Evolutionary conservation across 2,888 invertebrate genomes (phyloP), one percentile per base, ranked within the genome.

Genomic region (Opisthograptis luteolata): DNA sequence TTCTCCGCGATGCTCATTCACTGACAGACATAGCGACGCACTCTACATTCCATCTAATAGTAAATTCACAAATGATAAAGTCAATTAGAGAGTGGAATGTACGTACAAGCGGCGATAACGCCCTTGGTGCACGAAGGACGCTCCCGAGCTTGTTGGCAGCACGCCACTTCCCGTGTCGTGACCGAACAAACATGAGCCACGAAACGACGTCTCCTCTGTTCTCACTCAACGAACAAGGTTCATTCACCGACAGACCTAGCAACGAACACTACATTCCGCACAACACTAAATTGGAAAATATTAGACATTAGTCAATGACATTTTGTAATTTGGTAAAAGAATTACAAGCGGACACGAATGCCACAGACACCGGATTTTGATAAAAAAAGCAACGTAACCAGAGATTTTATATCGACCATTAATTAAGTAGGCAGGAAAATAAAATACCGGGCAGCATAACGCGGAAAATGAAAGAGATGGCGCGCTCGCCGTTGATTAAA

Each of bases 91-190:
- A 56, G 59, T 67, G 62, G 48, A 36, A 27, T 27, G 64, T 60
- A 66, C 67, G 67, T 60, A 66, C 66, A 64, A 60, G 66, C 70
- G 63, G 60, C 66, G 68, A 73, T 76, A 78, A 71, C 72, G 55
- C 30, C 51, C 41, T 28, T 42, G 59, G 60, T 55, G 62, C 73
- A 68, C 68, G 64, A 62, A 70, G 76, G 74, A 72, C 64, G 69
- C 66, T 60, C 58, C 50, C 67, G 68, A 62, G 57, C 55, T 58
- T 65, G 72, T 80, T 84, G 84, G 84, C 84, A 84, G 64, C 55
- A 62, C 63, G 83, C 84, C 84, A 83, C 78, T 68, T 70, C 68
- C 66, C 66, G 68, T 72, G 66, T 55, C 50, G 52, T 44, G 28
- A 41, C 39, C 37, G 51, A 58, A 58, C 62, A 53, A 50, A 58